Percentiles rank a stretch among this genome's conserved stretches.
phyloP scores from a whole-genome alignment of 2,797 vertebrate genomes.

The Sternarchorhynchus goeldii region DNA sequence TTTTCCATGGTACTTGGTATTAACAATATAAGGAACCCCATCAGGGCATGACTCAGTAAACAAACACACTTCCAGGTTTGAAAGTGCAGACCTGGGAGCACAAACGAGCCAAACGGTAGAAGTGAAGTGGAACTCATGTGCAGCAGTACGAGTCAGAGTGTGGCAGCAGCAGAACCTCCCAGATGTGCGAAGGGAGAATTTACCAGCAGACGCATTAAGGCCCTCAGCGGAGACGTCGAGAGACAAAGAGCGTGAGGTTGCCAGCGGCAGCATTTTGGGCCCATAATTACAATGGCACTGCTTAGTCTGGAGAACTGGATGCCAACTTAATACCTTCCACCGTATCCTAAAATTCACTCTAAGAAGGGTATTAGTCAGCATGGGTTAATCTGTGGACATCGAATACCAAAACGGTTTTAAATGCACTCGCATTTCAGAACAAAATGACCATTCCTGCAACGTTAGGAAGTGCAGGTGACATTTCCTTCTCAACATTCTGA shows the following conservation, averaged over 20 bases:
- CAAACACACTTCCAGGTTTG: background rate
- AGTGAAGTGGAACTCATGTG: conserved; percentile 6
- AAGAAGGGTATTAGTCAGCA: too few species aligned
- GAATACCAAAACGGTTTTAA: too few species aligned
- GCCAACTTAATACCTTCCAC: background rate
- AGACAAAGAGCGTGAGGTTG: too few species aligned
- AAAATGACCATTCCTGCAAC: too few species aligned
- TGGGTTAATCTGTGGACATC: too few species aligned
- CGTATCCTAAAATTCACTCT: too few species aligned
- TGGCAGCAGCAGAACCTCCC: background rate
- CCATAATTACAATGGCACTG: background rate
- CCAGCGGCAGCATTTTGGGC: background rate
- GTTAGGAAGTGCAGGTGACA: too few species aligned
- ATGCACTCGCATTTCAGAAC: too few species aligned
- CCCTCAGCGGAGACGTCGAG: background rate
- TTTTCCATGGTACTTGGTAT: background rate
- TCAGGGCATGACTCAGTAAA: conserved; percentile 14
- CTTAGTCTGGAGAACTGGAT: background rate
- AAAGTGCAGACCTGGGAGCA: conserved; percentile 11
- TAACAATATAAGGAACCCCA: background rate
- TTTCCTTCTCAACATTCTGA: background rate
- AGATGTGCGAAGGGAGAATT: background rate
- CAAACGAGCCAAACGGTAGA: background rate
- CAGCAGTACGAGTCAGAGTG: background rate
- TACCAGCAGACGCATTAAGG: background rate